Evolutionary conservation across 2,113 vertebrate genomes (phyloP), one percentile per base, ranked within the genome.

Genomic region (Brachyhypopomus gauderio): DNA sequence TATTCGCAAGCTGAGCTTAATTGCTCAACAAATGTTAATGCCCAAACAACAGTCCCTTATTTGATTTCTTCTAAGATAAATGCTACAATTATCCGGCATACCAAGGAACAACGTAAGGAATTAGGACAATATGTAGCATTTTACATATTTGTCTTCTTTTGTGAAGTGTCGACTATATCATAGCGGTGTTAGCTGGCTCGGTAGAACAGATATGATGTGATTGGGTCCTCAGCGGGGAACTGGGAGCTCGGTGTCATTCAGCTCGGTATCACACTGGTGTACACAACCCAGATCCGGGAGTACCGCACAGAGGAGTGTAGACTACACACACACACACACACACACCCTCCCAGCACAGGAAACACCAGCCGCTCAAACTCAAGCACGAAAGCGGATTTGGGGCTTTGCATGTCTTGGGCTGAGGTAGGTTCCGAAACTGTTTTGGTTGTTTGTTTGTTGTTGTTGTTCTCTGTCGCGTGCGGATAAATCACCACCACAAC

Each of bases 211-310:
- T 9, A 9, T 0, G 30, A 3, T 67, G 64, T 67, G 64, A 67
- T 67, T 36, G 19, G 64, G 34, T 66, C 63, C 25, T 14, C 16
- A 19, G 23, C 63, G 75, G 41, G 5, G 41, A 14, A 30, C 3
- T 52, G 45, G 45, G 2, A 56, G 72, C 73, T 72, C 25, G 62
- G 4, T 67, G 30, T 45, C 34, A 64, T 69, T 75, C 36, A 55
- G n/a, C n/a, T n/a, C n/a, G n/a, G n/a, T n/a, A n/a, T n/a, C n/a
- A 34, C 55, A 30, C 38, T 78, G 78, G 20, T 74, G 64, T 59
- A 77, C 69, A 41, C 82, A 76, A 6, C 16, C 23, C 23, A 85
- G 81, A 88, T 84, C 91, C 86, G 82, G 88, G 87, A 87, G 80
- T 12, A 14, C 45, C 45, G 45, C 45, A 52, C 45, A 52, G 12